Base-by-base conservation (phyloP, 2,888 invertebrate genomes). In the Timema podura region DNA sequence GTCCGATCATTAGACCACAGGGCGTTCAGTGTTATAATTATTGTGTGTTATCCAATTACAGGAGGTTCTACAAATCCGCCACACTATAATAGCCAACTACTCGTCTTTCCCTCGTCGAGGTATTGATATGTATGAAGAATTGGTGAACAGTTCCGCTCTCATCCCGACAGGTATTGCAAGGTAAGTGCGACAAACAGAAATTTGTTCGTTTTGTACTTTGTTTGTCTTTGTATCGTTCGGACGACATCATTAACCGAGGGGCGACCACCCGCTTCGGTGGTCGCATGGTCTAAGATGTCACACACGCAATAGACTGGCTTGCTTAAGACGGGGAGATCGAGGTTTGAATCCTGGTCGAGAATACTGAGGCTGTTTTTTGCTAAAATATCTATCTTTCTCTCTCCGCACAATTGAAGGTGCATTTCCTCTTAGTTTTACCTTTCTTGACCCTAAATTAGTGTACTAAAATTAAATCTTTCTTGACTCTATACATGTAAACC, bases 91-190 rank as follows among this genome's bases (percentile, higher is more conserved):
- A 74, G 77, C 79, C 9, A 84, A 83, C 77, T 85, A 83, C 78
- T 82, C 85, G 30, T 84, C 86, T 5, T 80, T 82, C 57, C 72
- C 83, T 74, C 71, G 78, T 79, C 78, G 77, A 80, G 78, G 78
- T 67, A 71, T 80, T 74, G 77, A 80, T 73, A 77, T 76, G 76
- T 78, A 81, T 70, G 74, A 80, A 73, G 77, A 78, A 68, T 73
- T 77, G 76, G 75, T 79, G 77, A 76, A 74, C 73, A 77, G 78
- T 69, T 84, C 77, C 73, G 78, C 76, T 77, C 77, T 80, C 64
- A 75, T 84, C 71, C 74, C 82, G 45, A 84, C 87, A 16, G 85
- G 85, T 69, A 83, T 89, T 76, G 70, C 79, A 76, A 83, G 83
- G 89, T 88, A 78, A 72, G 69, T 71, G 59, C 68, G 67, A 73